Percentiles rank a stretch among this genome's conserved stretches.
Conservation (phyloP, 2,113 vertebrate species). For the Capreolus pygargus region DNA sequence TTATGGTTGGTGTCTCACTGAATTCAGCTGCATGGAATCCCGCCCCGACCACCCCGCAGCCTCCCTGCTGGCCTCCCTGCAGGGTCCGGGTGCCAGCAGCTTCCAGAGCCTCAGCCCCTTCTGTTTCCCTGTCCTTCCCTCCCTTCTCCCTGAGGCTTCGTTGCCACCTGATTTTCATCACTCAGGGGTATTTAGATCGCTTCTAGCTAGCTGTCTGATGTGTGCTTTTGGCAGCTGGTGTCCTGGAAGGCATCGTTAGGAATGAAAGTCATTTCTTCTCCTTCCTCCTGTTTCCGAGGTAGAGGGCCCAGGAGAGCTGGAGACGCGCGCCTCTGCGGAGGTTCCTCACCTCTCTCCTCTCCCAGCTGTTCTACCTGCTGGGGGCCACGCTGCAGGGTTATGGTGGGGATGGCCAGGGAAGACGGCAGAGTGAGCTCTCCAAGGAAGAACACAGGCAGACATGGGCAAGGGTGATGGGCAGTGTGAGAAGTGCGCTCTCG, state of each 20-base stretch:
- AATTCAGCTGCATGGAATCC: accelerated
- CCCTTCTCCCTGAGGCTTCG: background rate
- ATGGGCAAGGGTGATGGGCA: background rate
- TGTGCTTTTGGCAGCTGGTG: background rate
- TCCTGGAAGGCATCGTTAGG: background rate
- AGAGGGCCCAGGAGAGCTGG: background rate
- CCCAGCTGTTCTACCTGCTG: background rate
- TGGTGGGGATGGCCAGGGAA: background rate
- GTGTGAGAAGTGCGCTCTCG: background rate
- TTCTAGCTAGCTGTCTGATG: background rate
- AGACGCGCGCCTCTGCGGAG: background rate
- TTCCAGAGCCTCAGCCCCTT: accelerated
- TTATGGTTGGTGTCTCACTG: background rate
- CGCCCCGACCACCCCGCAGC: accelerated
- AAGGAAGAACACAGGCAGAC: too few relatives aligned
- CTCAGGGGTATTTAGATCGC: background rate
- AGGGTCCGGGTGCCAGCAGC: background rate
- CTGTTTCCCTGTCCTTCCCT: background rate
- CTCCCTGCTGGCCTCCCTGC: background rate
- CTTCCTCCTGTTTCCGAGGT: background rate
- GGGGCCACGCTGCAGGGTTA: accelerated
- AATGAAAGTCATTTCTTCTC: background rate
- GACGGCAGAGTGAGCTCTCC: background rate
- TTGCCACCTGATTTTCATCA: background rate
- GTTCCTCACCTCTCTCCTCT: background rate